Percentiles rank a stretch among this genome's conserved stretches.
phyloP scores from a whole-genome alignment of 2,113 vertebrate species.

The Plestiodon gilberti region DNA sequence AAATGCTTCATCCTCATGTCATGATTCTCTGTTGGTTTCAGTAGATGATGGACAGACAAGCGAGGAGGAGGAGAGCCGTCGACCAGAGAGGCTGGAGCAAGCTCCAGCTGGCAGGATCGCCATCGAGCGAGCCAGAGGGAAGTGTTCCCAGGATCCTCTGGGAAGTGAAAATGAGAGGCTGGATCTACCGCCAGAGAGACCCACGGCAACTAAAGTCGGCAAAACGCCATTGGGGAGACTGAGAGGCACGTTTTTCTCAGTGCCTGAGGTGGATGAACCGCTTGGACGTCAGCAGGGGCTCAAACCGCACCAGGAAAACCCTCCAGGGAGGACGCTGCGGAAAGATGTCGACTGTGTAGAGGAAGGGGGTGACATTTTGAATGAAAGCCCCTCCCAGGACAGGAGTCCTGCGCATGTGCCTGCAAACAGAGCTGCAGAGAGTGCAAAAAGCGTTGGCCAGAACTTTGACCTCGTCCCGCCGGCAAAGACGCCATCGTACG shows the following conservation, averaged over 20 bases:
- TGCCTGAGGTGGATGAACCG: not conserved
- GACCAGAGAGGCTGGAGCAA: not conserved
- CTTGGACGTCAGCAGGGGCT: not conserved
- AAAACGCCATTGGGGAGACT: not conserved
- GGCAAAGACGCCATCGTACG: not conserved
- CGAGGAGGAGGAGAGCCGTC: not conserved
- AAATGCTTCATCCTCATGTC: not conserved
- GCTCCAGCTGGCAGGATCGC: not conserved
- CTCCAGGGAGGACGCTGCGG: not conserved
- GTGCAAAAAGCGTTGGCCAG: not conserved
- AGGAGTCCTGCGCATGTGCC: fast-evolving
- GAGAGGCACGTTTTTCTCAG: not conserved
- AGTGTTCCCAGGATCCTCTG: not conserved
- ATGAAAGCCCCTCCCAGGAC: not conserved
- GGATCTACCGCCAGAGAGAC: not conserved
- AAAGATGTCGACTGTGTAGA: not conserved
- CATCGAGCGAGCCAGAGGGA: not conserved
- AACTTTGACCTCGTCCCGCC: not conserved
- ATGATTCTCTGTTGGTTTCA: not conserved
- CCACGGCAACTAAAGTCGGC: not conserved
- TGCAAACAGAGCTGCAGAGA: not conserved
- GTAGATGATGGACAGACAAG: not conserved
- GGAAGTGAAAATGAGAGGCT: not conserved
- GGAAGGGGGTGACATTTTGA: not conserved
- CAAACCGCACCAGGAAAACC: not conserved